Percentiles rank a stretch among this genome's conserved stretches.
Conservation (phyloP, 2,888 invertebrate genomes). For the Drosophila cognata region DNA sequence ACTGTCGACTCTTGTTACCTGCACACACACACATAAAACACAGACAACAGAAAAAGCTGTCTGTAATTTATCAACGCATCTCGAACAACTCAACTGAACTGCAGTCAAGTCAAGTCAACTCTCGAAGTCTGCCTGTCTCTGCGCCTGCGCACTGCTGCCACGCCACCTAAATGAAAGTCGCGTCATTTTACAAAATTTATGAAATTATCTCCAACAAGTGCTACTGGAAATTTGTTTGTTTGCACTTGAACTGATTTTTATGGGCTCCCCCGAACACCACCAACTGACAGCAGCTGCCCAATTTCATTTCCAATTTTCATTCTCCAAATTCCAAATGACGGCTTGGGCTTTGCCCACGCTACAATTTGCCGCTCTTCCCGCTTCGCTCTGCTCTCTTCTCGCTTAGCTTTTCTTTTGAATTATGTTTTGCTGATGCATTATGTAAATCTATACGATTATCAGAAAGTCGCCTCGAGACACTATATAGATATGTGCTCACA, state of each 20-base stretch:
- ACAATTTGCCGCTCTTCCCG: too few species aligned
- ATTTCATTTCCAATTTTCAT: constrained; percentile 29
- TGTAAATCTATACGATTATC: not conserved
- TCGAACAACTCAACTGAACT: constrained; percentile 58
- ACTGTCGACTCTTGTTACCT: constrained; percentile 69
- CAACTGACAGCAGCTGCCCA: constrained; percentile 42
- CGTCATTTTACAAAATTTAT: constrained; percentile 56
- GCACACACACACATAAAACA: constrained; percentile 40
- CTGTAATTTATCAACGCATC: constrained; percentile 71
- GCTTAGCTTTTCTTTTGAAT: not conserved
- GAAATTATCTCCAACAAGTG: constrained; percentile 59
- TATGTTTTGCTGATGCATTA: not conserved
- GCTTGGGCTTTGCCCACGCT: constrained; percentile 10
- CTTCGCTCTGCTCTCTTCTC: not conserved
- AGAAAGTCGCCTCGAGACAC: not conserved
- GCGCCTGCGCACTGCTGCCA: constrained; percentile 11
- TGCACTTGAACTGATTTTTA: constrained; percentile 52
- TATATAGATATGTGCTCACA: not conserved
- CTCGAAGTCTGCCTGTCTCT: constrained; percentile 22
- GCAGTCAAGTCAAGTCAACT: constrained; percentile 13
- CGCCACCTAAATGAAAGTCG: constrained; percentile 40
- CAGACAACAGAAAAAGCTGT: constrained; percentile 37
- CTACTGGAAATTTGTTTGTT: constrained; percentile 70
- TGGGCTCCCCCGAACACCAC: constrained; percentile 15
- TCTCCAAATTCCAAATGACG: constrained; percentile 6